phyloP scores from a whole-genome alignment of 23 tunicate genomes.

The Phallusia fumigata region DNA sequence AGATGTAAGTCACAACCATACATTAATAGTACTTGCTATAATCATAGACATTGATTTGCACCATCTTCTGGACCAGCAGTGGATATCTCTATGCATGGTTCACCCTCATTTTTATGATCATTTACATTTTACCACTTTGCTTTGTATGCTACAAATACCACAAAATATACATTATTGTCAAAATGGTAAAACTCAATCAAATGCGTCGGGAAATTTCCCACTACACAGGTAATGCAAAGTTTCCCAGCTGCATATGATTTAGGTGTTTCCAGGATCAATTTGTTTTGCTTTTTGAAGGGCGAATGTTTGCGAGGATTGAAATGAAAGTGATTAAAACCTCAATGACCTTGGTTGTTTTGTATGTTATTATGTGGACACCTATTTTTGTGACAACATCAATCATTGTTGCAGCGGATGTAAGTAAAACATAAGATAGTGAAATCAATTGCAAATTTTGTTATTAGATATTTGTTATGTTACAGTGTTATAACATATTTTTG shows the following conservation, averaged over 20 bases:
- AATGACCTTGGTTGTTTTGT: constrained; percentile 19
- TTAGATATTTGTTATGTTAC: background rate
- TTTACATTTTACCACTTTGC: constrained; percentile 27
- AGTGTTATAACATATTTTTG: background rate
- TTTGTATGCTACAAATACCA: constrained; percentile 28
- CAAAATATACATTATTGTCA: constrained; percentile 30
- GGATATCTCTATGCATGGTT: constrained; percentile 15
- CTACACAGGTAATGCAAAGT: background rate
- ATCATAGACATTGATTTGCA: constrained; percentile 22
- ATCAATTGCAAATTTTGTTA: background rate
- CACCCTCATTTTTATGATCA: constrained; percentile 14
- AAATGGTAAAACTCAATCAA: constrained; percentile 12
- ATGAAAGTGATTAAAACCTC: constrained; percentile 31
- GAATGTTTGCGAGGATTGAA: constrained; percentile 14
- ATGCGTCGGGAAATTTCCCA: background rate
- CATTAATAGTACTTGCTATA: background rate
- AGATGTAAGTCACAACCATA: background rate
- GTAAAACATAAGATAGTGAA: background rate
- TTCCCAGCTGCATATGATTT: background rate
- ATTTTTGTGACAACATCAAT: constrained; percentile 23
- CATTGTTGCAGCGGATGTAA: constrained; percentile 31
- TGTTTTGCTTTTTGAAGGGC: constrained; percentile 3
- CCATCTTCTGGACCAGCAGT: constrained; percentile 25
- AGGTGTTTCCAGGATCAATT: background rate
- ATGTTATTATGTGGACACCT: constrained; percentile 48